phyloP scores from a whole-genome alignment of 1,140 invertebrate genomes.

The Hyles vespertilio region DNA sequence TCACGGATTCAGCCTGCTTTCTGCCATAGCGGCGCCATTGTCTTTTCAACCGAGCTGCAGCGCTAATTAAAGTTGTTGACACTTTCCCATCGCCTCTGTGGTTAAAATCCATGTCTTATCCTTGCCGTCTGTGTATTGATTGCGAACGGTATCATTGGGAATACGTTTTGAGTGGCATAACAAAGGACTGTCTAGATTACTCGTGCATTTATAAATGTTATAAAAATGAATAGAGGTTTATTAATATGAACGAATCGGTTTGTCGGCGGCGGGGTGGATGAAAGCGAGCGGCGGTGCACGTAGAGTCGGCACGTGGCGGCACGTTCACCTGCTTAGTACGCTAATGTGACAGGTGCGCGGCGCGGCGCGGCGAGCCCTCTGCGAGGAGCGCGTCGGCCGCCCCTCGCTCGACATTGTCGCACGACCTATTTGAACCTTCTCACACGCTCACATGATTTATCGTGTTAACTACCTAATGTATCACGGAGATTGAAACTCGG shows the following conservation, averaged over 20 bases:
- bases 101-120: constrained; percentile 46
- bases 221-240: neutral
- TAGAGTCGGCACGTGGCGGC: constrained; percentile 32
- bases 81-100: constrained; percentile 46
- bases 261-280: constrained; percentile 2
- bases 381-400: neutral
- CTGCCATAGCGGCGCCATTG: constrained; percentile 68
- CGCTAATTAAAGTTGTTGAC: constrained; percentile 74
- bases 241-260: neutral
- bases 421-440: constrained; percentile 13
- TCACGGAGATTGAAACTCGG: constrained; percentile 17
- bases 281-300: neutral
- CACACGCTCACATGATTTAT: constrained; percentile 20
- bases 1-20: constrained; percentile 69
- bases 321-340: constrained; percentile 51
- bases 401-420: constrained; percentile 2
- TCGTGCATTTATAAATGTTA: neutral
- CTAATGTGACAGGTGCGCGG: constrained; percentile 35
- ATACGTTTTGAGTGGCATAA: too few species aligned
- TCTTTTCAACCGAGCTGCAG: constrained; percentile 67
- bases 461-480: constrained; percentile 23
- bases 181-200: too few species aligned
- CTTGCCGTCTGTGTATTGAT: constrained; percentile 5
- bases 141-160: too few species aligned
- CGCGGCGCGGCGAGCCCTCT: constrained; percentile 5